A percentile compares a stretch with the other conserved stretches of the same genome.
Conservation (phyloP, 1,140 invertebrate genomes). For the Tetramorium parvispinum region DNA sequence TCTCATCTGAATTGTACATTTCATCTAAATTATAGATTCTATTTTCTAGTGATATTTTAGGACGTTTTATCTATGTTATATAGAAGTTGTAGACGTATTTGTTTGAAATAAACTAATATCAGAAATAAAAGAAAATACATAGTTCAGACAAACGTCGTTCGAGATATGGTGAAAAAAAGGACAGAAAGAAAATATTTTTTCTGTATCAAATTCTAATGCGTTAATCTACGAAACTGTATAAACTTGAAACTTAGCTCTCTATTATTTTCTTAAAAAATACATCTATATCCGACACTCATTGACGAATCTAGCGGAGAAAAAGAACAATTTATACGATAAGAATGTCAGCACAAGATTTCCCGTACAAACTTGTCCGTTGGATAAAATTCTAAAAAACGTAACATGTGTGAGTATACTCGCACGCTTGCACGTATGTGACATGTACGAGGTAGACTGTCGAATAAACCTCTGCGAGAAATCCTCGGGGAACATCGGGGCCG, state of each 20-base stretch:
- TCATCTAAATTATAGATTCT: background rate
- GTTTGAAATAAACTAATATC: background rate
- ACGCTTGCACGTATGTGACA: background rate
- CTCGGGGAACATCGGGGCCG: slow-evolving; percentile 7
- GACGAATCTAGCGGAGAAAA: background rate
- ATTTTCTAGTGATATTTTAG: background rate
- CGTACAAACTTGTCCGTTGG: slow-evolving; percentile 11
- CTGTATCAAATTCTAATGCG: background rate
- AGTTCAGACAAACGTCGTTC: background rate
- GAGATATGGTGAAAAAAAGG: background rate
- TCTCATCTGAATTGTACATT: too few species aligned
- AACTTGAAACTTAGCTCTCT: background rate
- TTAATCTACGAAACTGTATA: background rate
- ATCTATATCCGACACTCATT: background rate
- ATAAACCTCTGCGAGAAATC: slow-evolving; percentile 22
- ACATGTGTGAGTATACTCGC: background rate
- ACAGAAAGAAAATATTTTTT: background rate
- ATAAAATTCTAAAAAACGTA: slow-evolving; percentile 2
- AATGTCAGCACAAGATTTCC: background rate
- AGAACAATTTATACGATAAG: slow-evolving; percentile 12
- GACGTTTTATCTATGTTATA: background rate
- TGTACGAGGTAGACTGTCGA: background rate
- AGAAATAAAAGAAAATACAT: background rate
- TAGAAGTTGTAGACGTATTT: background rate
- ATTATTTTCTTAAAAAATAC: background rate